These are phyloP conservation scores for Calidris pugnax DNA, from an alignment of 2,113 vertebrate genomes.

Conservation along the genomic window DNA sequence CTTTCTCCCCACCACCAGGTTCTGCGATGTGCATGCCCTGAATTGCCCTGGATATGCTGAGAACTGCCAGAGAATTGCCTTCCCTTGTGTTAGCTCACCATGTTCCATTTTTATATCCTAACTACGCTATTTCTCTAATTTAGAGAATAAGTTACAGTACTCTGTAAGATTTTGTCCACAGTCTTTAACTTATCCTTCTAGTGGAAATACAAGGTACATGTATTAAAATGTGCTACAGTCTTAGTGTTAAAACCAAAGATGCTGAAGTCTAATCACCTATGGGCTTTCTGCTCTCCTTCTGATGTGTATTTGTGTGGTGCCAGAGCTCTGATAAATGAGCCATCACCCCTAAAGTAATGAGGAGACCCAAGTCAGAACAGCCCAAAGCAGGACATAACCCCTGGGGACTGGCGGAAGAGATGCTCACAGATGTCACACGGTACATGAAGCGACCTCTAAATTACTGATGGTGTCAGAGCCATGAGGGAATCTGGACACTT, in stretches of 20 bases:
- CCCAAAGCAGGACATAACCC: background rate
- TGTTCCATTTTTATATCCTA: background rate
- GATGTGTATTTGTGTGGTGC: background rate
- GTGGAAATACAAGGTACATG: background rate
- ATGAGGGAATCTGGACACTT: background rate
- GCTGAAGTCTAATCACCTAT: background rate
- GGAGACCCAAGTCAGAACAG: background rate
- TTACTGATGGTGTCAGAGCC: background rate
- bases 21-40: background rate
- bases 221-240: background rate
- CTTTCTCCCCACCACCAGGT: background rate
- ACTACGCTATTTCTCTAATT: background rate
- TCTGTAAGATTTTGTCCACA: background rate
- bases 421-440: background rate
- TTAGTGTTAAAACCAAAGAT: background rate
- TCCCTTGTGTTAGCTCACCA: background rate
- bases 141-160: background rate
- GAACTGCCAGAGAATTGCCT: background rate
- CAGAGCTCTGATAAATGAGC: background rate
- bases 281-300: background rate
- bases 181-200: background rate
- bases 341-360: background rate
- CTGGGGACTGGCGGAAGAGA: fast-evolving
- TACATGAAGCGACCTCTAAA: background rate
- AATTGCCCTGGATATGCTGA: background rate